phyloP scores from a whole-genome alignment of 2,113 vertebrate species.

The Pelmatolapia mariae region DNA sequence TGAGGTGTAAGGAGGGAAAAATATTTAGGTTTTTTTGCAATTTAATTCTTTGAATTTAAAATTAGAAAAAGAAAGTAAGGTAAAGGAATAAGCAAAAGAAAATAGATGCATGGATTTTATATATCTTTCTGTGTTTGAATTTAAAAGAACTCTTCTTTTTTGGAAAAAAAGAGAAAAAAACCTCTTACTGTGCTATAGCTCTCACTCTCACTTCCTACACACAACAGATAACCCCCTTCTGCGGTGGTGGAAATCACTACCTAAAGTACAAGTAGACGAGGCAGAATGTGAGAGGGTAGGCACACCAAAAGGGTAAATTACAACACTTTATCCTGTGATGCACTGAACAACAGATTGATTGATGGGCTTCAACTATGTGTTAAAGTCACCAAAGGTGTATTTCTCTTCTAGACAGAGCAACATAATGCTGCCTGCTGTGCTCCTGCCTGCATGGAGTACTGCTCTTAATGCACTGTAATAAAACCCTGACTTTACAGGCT shows the following conservation, averaged over 20 bases:
- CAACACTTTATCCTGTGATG: slow-evolving; percentile 9
- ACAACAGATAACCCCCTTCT: neutral
- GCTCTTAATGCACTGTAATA: neutral
- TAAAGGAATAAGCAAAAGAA: neutral
- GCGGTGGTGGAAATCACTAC: neutral
- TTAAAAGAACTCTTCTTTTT: neutral
- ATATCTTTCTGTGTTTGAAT: neutral
- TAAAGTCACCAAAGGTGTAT: neutral
- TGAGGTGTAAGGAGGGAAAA: neutral
- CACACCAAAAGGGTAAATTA: neutral
- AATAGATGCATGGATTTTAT: neutral
- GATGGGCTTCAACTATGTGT: neutral
- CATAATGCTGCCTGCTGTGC: neutral
- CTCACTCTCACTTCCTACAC: neutral
- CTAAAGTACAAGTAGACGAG: neutral
- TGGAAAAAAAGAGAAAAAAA: neutral
- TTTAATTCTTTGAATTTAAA: neutral
- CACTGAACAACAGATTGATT: neutral
- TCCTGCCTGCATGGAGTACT: neutral
- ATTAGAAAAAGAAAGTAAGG: neutral
- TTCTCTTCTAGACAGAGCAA: neutral
- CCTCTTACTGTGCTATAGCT: neutral
- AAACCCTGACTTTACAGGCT: neutral
- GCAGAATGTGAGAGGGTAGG: neutral
- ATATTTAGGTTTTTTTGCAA: neutral